These are phyloP conservation scores for Fukomys damarensis DNA, from an alignment of 2,113 vertebrate species.

Conservation along the genomic window DNA sequence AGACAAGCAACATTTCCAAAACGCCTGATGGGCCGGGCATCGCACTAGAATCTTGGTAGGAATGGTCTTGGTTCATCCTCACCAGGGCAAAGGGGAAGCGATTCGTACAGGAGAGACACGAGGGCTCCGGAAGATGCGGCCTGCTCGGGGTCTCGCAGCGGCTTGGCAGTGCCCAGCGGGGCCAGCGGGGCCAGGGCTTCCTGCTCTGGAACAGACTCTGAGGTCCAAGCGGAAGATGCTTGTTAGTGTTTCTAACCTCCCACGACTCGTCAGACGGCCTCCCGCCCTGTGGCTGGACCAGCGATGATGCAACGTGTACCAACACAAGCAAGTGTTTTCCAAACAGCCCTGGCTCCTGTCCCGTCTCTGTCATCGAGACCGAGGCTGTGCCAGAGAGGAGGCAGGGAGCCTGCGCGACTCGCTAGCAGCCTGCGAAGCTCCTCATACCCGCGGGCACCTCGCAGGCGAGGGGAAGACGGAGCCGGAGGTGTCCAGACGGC, in stretches of 20 bases:
- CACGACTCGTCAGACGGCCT: neutral
- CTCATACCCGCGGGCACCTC: neutral
- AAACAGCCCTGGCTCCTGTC: constrained; percentile 1
- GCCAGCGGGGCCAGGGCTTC: neutral
- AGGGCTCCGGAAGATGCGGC: neutral
- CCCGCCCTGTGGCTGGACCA: neutral
- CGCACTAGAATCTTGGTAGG: rapidly evolving
- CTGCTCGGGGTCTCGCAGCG: neutral
- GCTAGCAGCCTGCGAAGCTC: neutral
- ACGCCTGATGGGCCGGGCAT: neutral
- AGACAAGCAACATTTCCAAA: neutral
- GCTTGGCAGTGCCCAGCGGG: too few relatives aligned
- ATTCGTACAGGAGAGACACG: neutral
- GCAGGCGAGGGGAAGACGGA: neutral
- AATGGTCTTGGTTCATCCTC: neutral
- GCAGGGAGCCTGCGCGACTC: constrained; percentile 58
- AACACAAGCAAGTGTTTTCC: constrained; percentile 54
- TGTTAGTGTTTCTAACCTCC: neutral
- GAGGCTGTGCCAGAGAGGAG: neutral
- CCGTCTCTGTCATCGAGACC: neutral
- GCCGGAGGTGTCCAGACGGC: neutral
- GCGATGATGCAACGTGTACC: neutral
- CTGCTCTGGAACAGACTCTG: neutral
- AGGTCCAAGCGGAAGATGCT: neutral
- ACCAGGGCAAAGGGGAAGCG: neutral